Conservation (phyloP, 2,888 invertebrate genomes). For the Leptopterna dolabrata region DNA sequence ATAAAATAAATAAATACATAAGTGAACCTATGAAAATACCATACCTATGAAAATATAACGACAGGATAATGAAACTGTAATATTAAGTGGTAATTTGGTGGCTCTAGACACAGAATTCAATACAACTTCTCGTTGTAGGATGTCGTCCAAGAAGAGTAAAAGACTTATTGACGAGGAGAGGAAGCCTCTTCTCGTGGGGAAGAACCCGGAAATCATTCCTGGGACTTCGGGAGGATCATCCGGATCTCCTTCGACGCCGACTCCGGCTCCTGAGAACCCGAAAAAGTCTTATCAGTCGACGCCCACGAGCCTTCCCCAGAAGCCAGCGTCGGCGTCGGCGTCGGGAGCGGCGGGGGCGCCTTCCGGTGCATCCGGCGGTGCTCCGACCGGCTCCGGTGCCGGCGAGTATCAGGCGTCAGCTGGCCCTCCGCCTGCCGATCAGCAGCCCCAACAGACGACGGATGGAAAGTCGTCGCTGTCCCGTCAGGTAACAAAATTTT, state of each 20-base stretch:
- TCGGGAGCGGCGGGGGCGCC: neutral
- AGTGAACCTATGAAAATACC: too few species aligned
- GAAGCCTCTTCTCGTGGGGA: conserved; percentile 37
- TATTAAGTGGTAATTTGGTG: too few species aligned
- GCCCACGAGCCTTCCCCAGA: neutral
- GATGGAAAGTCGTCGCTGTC: conserved; percentile 38
- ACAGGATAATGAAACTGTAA: too few species aligned
- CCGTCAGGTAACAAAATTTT: conserved; percentile 1
- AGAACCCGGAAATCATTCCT: conserved; percentile 21
- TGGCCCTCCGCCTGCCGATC: neutral
- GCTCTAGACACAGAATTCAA: too few species aligned
- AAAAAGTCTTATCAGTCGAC: conserved; percentile 28
- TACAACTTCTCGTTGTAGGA: neutral
- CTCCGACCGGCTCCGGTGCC: neutral
- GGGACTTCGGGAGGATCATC: neutral
- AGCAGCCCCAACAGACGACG: neutral
- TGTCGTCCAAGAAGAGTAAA: conserved; percentile 42
- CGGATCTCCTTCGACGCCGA: neutral
- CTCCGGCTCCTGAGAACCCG: neutral
- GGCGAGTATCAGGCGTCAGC: conserved; percentile 28
- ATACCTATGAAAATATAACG: too few species aligned
- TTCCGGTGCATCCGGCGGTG: neutral
- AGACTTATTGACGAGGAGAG: conserved; percentile 40
- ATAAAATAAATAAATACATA: too few species aligned
- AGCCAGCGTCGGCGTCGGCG: neutral